Conservation (phyloP, 2,888 invertebrate genomes). For the Cactoblastis cactorum region DNA sequence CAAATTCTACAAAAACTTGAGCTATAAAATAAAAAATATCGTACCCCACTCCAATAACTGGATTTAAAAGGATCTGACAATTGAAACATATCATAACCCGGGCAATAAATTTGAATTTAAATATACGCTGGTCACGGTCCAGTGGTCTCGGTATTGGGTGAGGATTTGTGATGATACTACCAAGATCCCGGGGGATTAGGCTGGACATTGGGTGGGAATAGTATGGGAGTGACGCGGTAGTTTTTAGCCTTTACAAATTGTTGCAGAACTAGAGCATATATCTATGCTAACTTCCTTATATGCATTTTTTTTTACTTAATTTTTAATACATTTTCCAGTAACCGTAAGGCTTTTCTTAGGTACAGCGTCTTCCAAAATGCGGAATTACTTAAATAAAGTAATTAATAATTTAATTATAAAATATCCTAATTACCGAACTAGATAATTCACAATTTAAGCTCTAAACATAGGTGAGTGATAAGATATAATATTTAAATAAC, state of each 20-base stretch:
- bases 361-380: too few relatives aligned
- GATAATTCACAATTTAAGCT: too few relatives aligned
- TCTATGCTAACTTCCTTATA: too few relatives aligned
- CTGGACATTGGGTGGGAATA: constrained; percentile 30
- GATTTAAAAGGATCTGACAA: constrained; percentile 68
- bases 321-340: too few relatives aligned
- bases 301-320: too few relatives aligned
- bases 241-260: not conserved
- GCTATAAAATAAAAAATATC: constrained; percentile 3
- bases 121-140: constrained; percentile 59
- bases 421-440: too few relatives aligned
- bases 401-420: too few relatives aligned
- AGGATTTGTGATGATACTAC: constrained; percentile 33
- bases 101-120: constrained; percentile 56
- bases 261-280: not conserved
- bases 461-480: too few relatives aligned
- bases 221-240: constrained; percentile 16
- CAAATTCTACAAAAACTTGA: not conserved
- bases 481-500: not conserved
- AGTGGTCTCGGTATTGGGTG: constrained; percentile 48
- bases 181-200: constrained; percentile 29
- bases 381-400: too few relatives aligned
- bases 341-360: too few relatives aligned
- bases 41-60: constrained; percentile 59
- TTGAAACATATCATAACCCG: constrained; percentile 63